Base-by-base conservation (phyloP, 2,113 vertebrate genomes). In the Sorex fumeus region DNA sequence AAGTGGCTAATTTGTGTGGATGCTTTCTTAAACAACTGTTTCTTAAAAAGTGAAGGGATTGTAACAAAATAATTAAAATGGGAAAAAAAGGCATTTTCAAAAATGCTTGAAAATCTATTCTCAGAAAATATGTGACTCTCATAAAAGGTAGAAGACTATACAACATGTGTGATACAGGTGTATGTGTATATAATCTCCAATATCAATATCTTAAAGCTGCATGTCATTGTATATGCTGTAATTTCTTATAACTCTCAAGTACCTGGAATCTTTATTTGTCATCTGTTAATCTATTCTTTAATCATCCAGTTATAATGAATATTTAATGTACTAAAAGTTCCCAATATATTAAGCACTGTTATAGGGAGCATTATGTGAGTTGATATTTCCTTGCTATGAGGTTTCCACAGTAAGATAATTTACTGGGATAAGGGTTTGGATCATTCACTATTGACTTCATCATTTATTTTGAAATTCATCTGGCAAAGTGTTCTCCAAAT, bases 211-310 rank as follows among this genome's bases (percentile, higher is more conserved):
- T 45, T 84, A 19, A 53, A 67, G 66, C 53, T 88, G 27, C 43
- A 84, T 43, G 60, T 62, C 6, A n/a, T 0, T 15, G 1, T 36
- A 3, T 67, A 62, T 62, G 1, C 2, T 34, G 3, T 47, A 0
- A 53, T 2, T 64, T 40, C 40, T 4, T 40, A 40, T 40, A 40
- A 40, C 40, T 40, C 40, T 40, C 40, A 40, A 40, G 3, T 60
- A 60, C 23, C 8, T 64, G 64, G 69, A 90, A 64, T 79, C 40
- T 62, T 82, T 62, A 67, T 72, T 45, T 8, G 4, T 16, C 40
- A 15, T 71, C 3, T 62, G 53, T 32, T 4, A 30, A 11, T 23
- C 25, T 50, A 50, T 50, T 13, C 47, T 50, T 50, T 9, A 50
- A 50, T 9, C 13, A 50, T 50, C 9, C 9, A 50, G 2, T 50